phyloP scores from a whole-genome alignment of 2,888 invertebrate species.

The Apoda limacodes region DNA sequence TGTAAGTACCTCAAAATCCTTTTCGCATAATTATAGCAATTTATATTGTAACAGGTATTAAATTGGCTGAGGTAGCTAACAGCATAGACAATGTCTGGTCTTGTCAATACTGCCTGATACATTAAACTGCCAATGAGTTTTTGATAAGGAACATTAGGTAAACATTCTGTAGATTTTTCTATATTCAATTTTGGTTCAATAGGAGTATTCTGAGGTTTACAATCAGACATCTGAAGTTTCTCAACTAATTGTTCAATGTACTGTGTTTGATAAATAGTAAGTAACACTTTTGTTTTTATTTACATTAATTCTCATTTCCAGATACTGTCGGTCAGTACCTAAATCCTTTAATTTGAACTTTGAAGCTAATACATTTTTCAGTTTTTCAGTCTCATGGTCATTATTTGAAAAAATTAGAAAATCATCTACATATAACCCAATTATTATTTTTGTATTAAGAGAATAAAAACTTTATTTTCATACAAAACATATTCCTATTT shows the following conservation, averaged over 20 bases:
- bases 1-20: slow-evolving; percentile 12
- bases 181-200: slow-evolving; percentile 5
- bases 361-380: slow-evolving; percentile 4
- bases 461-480: no score
- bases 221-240: slow-evolving; percentile 4
- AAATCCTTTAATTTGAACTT: slow-evolving; percentile 9
- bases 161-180: slow-evolving; percentile 1
- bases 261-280: slow-evolving; percentile 4
- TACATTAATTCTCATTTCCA: slow-evolving; percentile 9
- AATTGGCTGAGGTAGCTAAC: slow-evolving; percentile 16
- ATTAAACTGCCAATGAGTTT: slow-evolving; percentile 5
- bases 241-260: slow-evolving; percentile 6
- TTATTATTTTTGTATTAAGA: slow-evolving; percentile 6
- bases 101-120: slow-evolving; percentile 2
- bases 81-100: slow-evolving; percentile 5
- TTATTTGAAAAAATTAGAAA: slow-evolving; percentile 7
- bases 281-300: slow-evolving; percentile 4
- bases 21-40: slow-evolving; percentile 12
- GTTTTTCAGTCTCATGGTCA: slow-evolving; percentile 2
- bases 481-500: no score
- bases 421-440: slow-evolving; percentile 9
- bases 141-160: slow-evolving; percentile 3
- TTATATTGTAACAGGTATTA: slow-evolving; percentile 12
- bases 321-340: no score
- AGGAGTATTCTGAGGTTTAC: slow-evolving; percentile 1